These are phyloP conservation scores for Argyresthia goedartella DNA, from an alignment of 2,888 invertebrate genomes.

Conservation along the genomic window DNA sequence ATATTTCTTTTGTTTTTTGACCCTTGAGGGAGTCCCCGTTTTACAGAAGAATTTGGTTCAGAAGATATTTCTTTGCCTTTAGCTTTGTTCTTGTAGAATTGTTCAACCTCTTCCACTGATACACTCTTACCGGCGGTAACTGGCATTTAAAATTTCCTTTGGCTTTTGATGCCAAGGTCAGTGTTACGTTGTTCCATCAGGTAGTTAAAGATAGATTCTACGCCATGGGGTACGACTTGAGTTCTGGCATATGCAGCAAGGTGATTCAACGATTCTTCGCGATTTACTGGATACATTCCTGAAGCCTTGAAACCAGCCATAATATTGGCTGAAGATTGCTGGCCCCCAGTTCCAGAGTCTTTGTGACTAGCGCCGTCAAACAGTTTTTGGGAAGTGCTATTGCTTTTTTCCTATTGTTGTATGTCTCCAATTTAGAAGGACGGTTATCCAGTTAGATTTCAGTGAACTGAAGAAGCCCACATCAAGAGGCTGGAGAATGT, in stretches of 20 bases:
- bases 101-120: not conserved
- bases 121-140: conserved; percentile 1
- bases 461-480: not conserved
- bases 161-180: not conserved
- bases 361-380: not conserved
- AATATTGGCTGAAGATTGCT: not conserved
- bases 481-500: not conserved
- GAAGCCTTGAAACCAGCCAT: not conserved
- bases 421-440: not conserved
- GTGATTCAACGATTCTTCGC: not conserved
- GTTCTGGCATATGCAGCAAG: not conserved
- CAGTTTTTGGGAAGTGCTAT: not conserved
- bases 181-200: not conserved
- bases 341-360: not conserved
- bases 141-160: not conserved
- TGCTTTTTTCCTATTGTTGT: not conserved
- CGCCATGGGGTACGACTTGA: not conserved
- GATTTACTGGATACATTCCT: not conserved
- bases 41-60: not conserved
- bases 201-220: not conserved
- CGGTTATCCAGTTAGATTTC: conserved; percentile 3
- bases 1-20: conserved; percentile 2
- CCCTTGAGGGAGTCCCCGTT: not conserved
- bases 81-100: conserved; percentile 1
- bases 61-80: not conserved